Base-by-base conservation (phyloP, 2,888 invertebrate species). In the Salpingus planirostris region DNA sequence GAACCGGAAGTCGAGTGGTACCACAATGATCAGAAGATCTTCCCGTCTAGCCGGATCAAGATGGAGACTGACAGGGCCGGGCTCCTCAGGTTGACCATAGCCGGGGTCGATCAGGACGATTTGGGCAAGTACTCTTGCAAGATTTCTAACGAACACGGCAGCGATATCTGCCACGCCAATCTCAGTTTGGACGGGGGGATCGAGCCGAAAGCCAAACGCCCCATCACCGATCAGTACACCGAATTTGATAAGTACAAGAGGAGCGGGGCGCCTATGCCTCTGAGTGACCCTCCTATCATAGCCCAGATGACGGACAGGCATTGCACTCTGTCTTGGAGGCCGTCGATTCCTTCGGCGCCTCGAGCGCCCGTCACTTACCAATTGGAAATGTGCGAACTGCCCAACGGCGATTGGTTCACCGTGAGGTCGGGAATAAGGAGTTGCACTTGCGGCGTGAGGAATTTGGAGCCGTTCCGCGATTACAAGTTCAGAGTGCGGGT, bases 401-500 rank as follows among this genome's bases (percentile, higher is more conserved):
- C 95, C 0, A 81, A 85, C 52, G 90, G 88, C 15, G 89, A 93
- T 50, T 97, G 96, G 96, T 84, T 84, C 59, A 86, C 88, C 0
- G 82, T 87, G 0, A 74, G 84, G 44, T 78, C 83, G 1, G 88
- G 88, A 2, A 78, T 93, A 8, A 78, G 91, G 39, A 88, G 88
- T 43, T 90, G 90, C 60, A 83, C 80, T 18, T 91, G 89, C 64
- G 91, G 92, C 57, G 82, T 95, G 36, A 74, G 84, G 42, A 88
- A 90, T 62, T 68, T 97, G 42, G 84, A 89, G 55, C 92, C 96
- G 1, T 88, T 89, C 69, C 76, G 86, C 42, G 95, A 96, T 66
- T 98, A 98, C 68, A 84, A 86, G 62, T 93, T 96, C 72, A 76
- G 98, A 38, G 79, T 97, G 21, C 76, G 95, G 21, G 97, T 97